Evolutionary conservation across 1,140 invertebrate species (phyloP), one percentile per base, ranked within the genome.

Genomic region (Drosophila teissieri): DNA sequence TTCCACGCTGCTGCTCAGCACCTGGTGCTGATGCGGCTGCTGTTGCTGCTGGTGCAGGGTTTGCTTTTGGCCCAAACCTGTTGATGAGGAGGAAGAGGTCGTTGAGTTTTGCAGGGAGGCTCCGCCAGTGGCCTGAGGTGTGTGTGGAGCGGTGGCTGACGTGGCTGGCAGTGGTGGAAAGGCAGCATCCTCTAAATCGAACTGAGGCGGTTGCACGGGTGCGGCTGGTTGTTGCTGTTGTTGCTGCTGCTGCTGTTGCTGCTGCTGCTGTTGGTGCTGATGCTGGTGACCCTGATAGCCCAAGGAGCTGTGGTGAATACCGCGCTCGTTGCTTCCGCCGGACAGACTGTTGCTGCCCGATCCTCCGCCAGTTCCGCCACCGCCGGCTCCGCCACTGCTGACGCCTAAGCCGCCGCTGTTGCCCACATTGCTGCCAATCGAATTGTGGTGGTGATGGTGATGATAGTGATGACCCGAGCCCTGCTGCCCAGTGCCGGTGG

Each of bases 141-240:
- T 58, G 17, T 86, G 78, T 19, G 80, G 52, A 10, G 78, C 62
- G 58, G 57, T 67, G 39, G 78, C 63, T 19, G 80, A 86, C 6
- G 85, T 82, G 40, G 86, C 85, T 52, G 96, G 96, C 91, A 97
- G 93, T 54, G 96, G 96, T 56, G 96, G 96, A 92, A 97, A 97
- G 51, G 96, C 95, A 40, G 95, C 94, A 68, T 95, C 96, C 92
- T 96, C 96, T 55, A 97, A 93, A 91, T 97, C 96, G 93, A 97
- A 97, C 83, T 96, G 94, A 22, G 94, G 93, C 48, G 90, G 91
- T 54, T 92, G 91, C 14, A 78, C 85, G 4, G 80, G 80, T 48
- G 81, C 77, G 40, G 86, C 22, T 31, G 82, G 81, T 44, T 89
- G 83, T 40, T 84, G 84, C 27, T 91, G 91, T 45, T 84, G 84